These are phyloP conservation scores for Podiceps cristatus DNA, from an alignment of 2,113 vertebrate species.

Conservation along the genomic window DNA sequence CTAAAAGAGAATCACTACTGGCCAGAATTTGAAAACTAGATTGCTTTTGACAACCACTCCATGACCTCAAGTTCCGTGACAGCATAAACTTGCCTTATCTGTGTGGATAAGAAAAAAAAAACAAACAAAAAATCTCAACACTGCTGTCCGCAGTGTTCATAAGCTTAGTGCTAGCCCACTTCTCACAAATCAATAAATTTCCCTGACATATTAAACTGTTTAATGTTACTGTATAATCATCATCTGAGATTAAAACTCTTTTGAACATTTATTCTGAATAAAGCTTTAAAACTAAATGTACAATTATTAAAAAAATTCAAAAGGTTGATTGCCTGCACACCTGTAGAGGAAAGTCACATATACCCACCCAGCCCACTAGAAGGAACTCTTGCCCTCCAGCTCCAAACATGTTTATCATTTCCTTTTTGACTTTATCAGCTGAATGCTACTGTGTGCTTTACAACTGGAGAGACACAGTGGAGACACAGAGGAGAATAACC, in stretches of 20 bases:
- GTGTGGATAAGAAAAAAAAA: background rate
- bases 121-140: background rate
- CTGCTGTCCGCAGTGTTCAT: background rate
- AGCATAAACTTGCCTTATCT: background rate
- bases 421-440: background rate
- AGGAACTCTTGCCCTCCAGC: background rate
- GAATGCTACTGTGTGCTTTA: background rate
- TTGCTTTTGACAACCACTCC: background rate
- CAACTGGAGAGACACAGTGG: background rate
- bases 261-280: background rate
- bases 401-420: background rate
- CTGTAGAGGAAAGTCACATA: background rate
- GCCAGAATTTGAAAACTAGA: background rate
- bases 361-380: background rate
- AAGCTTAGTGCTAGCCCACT: background rate
- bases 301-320: background rate
- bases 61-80: background rate
- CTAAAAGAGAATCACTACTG: background rate
- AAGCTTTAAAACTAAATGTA: background rate
- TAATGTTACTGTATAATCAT: background rate
- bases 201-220: background rate
- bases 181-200: background rate
- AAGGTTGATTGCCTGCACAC: background rate
- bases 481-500: background rate
- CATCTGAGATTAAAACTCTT: background rate